These are phyloP conservation scores for Parauchenoglanis ngamensis DNA, from an alignment of 2,797 vertebrate species.

Conservation along the genomic window DNA sequence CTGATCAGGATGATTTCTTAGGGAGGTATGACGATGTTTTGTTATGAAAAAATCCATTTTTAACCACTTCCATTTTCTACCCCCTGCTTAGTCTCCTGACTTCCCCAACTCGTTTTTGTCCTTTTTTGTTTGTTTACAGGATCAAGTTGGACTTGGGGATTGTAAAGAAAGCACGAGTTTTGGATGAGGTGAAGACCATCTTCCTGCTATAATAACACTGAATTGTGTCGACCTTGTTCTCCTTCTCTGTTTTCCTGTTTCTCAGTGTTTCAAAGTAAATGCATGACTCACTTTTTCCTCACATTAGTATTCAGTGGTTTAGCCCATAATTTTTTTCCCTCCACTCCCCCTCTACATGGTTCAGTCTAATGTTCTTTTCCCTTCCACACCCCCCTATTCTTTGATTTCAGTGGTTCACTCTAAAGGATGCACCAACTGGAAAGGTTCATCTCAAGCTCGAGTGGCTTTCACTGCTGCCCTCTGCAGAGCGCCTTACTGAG, in stretches of 20 bases:
- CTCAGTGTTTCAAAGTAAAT: background rate
- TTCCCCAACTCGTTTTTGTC: background rate
- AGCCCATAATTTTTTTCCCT: background rate
- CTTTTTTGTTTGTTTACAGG: slow-evolving; percentile 63
- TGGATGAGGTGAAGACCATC: slow-evolving; percentile 82
- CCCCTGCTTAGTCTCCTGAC: background rate
- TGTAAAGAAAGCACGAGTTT: slow-evolving; percentile 81
- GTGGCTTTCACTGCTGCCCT: slow-evolving; percentile 87
- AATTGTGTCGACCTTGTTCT: background rate
- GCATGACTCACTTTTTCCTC: background rate
- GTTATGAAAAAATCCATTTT: slow-evolving; percentile 49
- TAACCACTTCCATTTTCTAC: background rate
- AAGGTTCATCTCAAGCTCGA: slow-evolving; percentile 88
- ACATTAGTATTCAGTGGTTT: background rate
- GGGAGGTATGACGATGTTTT: slow-evolving; percentile 81
- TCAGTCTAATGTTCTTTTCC: slow-evolving; percentile 40
- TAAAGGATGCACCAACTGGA: slow-evolving; percentile 81
- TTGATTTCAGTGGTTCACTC: slow-evolving; percentile 83
- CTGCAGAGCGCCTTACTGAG: slow-evolving; percentile 84
- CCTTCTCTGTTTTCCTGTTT: background rate
- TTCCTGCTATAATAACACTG: background rate
- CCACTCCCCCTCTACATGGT: background rate
- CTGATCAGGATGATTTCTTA: slow-evolving; percentile 94
- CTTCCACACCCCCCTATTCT: slow-evolving; percentile 30
- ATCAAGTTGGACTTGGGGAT: slow-evolving; percentile 89